Percentiles rank a stretch among this genome's conserved stretches.
These are phyloP conservation scores for Eulemur coronatus DNA, from an alignment of 2,797 vertebrate genomes.

Conservation along the genomic window DNA sequence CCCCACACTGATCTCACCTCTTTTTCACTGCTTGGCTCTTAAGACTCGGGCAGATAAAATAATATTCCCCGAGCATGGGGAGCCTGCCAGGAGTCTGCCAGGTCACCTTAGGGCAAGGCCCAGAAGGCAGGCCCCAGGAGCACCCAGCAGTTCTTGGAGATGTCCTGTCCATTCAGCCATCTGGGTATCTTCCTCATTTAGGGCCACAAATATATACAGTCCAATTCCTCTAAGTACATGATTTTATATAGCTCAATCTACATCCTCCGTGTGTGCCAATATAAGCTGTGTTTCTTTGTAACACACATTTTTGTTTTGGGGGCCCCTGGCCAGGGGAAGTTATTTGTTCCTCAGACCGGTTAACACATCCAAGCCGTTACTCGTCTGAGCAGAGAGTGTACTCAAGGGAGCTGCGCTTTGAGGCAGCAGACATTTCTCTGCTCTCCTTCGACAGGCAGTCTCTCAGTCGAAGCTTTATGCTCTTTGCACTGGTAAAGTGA, in stretches of 20 bases:
- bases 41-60: conserved; percentile 56
- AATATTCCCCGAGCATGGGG: background rate
- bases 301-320: conserved; percentile 9
- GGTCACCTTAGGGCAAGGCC: conserved; percentile 19
- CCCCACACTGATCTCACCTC: conserved; percentile 21
- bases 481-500: background rate
- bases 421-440: background rate
- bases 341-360: background rate
- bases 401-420: background rate
- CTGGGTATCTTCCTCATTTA: conserved; percentile 38
- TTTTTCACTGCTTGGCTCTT: conserved; percentile 59
- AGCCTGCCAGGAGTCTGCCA: background rate
- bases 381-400: background rate
- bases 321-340: conserved; percentile 16
- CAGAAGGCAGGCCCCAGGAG: conserved; percentile 9
- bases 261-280: conserved; percentile 52
- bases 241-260: conserved; percentile 15
- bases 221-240: conserved; percentile 36
- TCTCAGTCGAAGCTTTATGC: background rate
- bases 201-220: conserved; percentile 9
- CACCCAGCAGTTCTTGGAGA: conserved; percentile 43
- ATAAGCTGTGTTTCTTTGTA: conserved; percentile 44
- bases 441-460: background rate
- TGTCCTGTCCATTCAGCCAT: conserved; percentile 12
- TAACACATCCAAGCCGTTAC: background rate